Evolutionary conservation across 2,888 invertebrate species (phyloP).

Genomic region (Actias luna): DNA sequence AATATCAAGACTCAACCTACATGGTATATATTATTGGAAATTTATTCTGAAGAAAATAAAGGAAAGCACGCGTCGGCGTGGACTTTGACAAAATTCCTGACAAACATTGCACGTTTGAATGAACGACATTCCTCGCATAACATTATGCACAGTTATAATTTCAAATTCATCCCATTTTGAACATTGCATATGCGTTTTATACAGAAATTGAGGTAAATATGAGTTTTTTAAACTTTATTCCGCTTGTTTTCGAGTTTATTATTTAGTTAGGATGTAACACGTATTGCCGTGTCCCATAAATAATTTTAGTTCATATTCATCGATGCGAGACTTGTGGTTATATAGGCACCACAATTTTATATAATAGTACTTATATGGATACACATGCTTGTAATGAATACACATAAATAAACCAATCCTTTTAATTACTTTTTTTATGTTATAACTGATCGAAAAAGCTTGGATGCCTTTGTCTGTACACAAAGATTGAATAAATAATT

Average conservation of each 20-base stretch:
- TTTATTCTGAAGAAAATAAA: slow-evolving; percentile 14
- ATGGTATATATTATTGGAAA: not conserved
- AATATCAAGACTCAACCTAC: not conserved
- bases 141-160: slow-evolving; percentile 57
- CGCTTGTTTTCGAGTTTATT: slow-evolving; percentile 45
- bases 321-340: slow-evolving; percentile 23
- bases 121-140: slow-evolving; percentile 53
- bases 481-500: too few species aligned
- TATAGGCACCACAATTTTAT: not conserved
- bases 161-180: slow-evolving; percentile 35
- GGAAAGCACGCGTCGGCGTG: slow-evolving; percentile 35
- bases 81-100: slow-evolving; percentile 61
- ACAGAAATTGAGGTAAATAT: slow-evolving; percentile 1
- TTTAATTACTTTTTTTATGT: too few species aligned
- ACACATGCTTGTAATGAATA: too few species aligned
- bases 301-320: slow-evolving; percentile 63
- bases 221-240: not conserved
- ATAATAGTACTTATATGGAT: not conserved
- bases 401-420: too few species aligned
- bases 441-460: too few species aligned
- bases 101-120: slow-evolving; percentile 45
- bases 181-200: slow-evolving; percentile 23
- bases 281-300: not conserved
- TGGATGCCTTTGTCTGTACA: too few species aligned
- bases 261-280: slow-evolving; percentile 48